A percentile compares a stretch with the other conserved stretches of the same genome.
phyloP scores from a whole-genome alignment of 2,888 invertebrate species.

The Melinaea marsaeus region DNA sequence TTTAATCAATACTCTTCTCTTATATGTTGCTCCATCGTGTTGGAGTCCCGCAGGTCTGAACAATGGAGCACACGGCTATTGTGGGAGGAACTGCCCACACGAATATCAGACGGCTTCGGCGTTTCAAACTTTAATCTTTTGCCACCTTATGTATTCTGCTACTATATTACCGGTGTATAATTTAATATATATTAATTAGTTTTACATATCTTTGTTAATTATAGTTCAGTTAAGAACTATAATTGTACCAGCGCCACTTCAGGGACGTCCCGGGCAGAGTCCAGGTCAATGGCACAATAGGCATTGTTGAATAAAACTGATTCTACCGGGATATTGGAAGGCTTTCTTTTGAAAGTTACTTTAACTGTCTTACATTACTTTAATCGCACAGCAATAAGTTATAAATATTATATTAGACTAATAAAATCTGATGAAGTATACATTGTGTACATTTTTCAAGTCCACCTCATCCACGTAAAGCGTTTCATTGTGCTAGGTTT shows the following conservation, averaged over 20 bases:
- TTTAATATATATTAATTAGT: neutral
- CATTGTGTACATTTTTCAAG: too few species aligned
- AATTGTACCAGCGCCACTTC: neutral
- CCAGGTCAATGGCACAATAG: conserved; percentile 16
- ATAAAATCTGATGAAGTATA: too few species aligned
- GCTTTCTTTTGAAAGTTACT: neutral
- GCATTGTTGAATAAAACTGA: conserved; percentile 20
- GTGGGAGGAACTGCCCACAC: neutral
- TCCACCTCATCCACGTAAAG: neutral
- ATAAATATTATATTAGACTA: too few species aligned
- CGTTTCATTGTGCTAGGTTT: conserved; percentile 6
- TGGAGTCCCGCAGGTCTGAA: neutral
- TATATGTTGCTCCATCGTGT: neutral
- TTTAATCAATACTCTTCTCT: neutral
- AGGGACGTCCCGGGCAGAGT: conserved; percentile 16
- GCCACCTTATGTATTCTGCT: too few species aligned
- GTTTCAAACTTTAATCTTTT: too few species aligned
- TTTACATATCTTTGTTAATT: neutral
- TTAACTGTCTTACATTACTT: too few species aligned
- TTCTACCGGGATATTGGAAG: conserved; percentile 17
- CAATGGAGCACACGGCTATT: neutral
- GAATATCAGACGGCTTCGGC: neutral
- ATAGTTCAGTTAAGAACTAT: too few species aligned
- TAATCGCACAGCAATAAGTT: too few species aligned
- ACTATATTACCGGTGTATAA: neutral